Percentiles rank a stretch among this genome's conserved stretches.
These are phyloP conservation scores for Eupleurogrammus muticus DNA, from an alignment of 2,797 vertebrate genomes.

Conservation along the genomic window DNA sequence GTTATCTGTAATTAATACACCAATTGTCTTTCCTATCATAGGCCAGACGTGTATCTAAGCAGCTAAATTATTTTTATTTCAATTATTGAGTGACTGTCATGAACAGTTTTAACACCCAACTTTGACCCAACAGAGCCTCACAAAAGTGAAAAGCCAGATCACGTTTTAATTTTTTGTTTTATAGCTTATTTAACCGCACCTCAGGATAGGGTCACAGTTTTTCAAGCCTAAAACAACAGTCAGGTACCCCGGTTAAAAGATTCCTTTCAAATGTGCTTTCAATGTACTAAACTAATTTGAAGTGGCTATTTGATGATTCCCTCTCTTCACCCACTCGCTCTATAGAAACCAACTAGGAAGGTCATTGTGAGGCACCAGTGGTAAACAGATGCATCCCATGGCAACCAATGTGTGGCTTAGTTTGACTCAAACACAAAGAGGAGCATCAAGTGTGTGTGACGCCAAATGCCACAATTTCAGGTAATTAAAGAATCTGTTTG, in stretches of 20 bases:
- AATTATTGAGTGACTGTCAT: too few species aligned
- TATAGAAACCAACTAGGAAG: conserved; percentile 23
- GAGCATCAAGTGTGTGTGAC: conserved; percentile 12
- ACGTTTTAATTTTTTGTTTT: too few species aligned
- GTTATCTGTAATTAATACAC: neutral
- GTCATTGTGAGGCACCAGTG: conserved; percentile 7
- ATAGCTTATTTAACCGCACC: too few species aligned
- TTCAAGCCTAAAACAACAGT: too few species aligned
- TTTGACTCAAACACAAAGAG: conserved; percentile 30
- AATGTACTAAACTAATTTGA: neutral
- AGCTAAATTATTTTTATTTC: neutral
- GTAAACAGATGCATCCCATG: conserved; percentile 55
- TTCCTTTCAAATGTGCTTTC: too few species aligned
- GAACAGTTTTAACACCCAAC: too few species aligned
- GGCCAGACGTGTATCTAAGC: neutral
- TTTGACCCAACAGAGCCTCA: too few species aligned
- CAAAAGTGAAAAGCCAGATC: too few species aligned
- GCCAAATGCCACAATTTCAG: conserved; percentile 37
- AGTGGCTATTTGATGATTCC: neutral
- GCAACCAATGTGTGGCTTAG: conserved; percentile 65
- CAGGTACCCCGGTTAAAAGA: too few species aligned
- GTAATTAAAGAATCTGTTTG: conserved; percentile 5
- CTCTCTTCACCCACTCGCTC: neutral
- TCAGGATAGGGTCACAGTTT: too few species aligned
- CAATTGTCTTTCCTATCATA: neutral